Evolutionary conservation across 2,888 invertebrate species (phyloP), one percentile per base, ranked within the genome.

Genomic region (Chrysomela aeneicollis): DNA sequence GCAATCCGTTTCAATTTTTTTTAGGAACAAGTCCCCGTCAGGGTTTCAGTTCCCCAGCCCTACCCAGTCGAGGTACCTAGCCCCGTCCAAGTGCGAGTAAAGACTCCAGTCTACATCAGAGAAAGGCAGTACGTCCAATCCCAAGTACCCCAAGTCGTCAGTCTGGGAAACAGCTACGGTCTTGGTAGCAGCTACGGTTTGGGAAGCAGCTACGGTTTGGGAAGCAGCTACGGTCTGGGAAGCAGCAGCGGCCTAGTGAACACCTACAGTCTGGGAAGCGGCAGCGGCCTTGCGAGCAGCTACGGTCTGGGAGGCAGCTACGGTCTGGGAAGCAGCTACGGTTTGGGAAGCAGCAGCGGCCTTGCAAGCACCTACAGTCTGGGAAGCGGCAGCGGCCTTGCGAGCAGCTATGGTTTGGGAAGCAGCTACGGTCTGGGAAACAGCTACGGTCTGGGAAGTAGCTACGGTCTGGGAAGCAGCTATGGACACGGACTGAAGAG

Each of bases 1-100:
- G 26, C 26, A 3, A 26, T 5, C 26, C 6, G 26, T 26, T 26
- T 26, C 6, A 6, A 19, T 71, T 74, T 35, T 69, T 69, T 74
- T n/a, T 67, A 69, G 50, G 75, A 75, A 59, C 74, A 75, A 30
- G 70, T 72, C 1, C 71, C 71, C 17, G 72, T 75, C 32, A 64
- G 68, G 59, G 75, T 75, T 9, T 65, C 69, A 22, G 74, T 73
- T 64, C 71, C 75, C 58, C 72, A 77, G 60, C 76, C 78, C n/a
- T 68, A 71, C 42, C 72, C 76, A 26, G 77, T 77, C 6, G 70
- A 71, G 22, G 75, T 77, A 46, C 71, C 75, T 9, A 72, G 73
- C 32, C 71, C 72, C 6, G 74, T 76, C 9, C 64, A 73, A 59
- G 77, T 79, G 0, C 68, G 61, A 57, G 75, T 77, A 57, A 73